A percentile compares a stretch with the other conserved stretches of the same genome.
Conservation (phyloP, 2,888 invertebrate species). For the Rambutsinella grinnellia region DNA sequence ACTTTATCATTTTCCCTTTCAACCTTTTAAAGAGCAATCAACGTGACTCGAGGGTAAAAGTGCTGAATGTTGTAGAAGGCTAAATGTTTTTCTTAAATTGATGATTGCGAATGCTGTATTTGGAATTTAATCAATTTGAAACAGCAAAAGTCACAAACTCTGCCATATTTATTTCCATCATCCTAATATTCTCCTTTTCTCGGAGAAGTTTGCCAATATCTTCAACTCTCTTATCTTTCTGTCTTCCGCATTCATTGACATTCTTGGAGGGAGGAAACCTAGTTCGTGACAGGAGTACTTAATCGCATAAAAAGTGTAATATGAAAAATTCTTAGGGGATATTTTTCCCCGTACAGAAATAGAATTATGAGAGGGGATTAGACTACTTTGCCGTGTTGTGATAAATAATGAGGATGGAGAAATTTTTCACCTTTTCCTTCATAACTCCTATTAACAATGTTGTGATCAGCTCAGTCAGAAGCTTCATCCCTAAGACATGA, state of each 20-base stretch:
- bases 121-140: slow-evolving; percentile 43
- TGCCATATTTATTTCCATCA: slow-evolving; percentile 30
- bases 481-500: too few species aligned
- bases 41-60: too few species aligned
- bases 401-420: too few species aligned
- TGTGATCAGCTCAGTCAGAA: too few species aligned
- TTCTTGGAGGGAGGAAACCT: slow-evolving; percentile 41
- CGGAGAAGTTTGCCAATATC: background rate
- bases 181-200: slow-evolving; percentile 1
- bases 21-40: too few species aligned
- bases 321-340: slow-evolving; percentile 33
- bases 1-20: too few species aligned
- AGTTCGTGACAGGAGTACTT: slow-evolving; percentile 46
- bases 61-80: background rate
- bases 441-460: too few species aligned
- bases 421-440: too few species aligned
- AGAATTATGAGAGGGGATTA: slow-evolving; percentile 48
- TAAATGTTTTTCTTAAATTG: background rate
- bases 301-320: slow-evolving; percentile 35
- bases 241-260: slow-evolving; percentile 33
- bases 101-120: slow-evolving; percentile 3
- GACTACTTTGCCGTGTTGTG: too few species aligned
- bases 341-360: slow-evolving; percentile 9
- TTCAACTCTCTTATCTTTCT: slow-evolving; percentile 10
- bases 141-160: slow-evolving; percentile 6